Percentiles rank a stretch among this genome's conserved stretches.
Evolutionary conservation across 2,888 invertebrate species (phyloP).

Genomic region (Neoaliturus tenellus): DNA sequence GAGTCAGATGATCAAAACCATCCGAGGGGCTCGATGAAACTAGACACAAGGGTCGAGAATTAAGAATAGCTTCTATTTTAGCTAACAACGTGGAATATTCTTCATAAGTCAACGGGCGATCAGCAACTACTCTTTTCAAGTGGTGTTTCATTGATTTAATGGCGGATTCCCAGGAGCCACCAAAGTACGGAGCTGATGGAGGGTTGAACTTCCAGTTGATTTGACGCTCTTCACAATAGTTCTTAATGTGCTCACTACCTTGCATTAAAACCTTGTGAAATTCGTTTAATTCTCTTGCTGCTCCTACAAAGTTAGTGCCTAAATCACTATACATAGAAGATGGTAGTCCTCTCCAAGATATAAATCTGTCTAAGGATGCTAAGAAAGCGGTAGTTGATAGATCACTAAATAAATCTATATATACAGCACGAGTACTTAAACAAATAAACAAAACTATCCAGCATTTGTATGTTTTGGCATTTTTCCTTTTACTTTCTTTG

Average conservation of each 20-base stretch:
- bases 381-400: neutral
- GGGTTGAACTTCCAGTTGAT: constrained; percentile 69
- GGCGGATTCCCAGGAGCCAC: constrained; percentile 69
- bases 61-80: constrained; percentile 31
- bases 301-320: constrained; percentile 34
- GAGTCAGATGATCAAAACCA: constrained; percentile 46
- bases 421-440: constrained; percentile 11
- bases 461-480: constrained; percentile 1
- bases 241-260: neutral
- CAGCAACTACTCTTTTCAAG: constrained; percentile 64
- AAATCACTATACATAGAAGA: neutral
- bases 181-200: constrained; percentile 68
- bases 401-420: constrained; percentile 11
- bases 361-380: constrained; percentile 2
- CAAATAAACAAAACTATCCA: neutral
- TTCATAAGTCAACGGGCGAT: constrained; percentile 66
- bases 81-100: constrained; percentile 66
- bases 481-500: constrained; percentile 13
- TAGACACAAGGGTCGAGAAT: constrained; percentile 31
- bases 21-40: constrained; percentile 27
- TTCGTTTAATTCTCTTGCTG: neutral
- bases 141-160: constrained; percentile 69
- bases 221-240: constrained; percentile 8
- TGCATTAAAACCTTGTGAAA: neutral
- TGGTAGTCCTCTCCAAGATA: neutral